These are phyloP conservation scores for Cassiopea xamachana DNA, from an alignment of 30 jellyfish, hydroid and myxozoan genomes.

Conservation along the genomic window DNA sequence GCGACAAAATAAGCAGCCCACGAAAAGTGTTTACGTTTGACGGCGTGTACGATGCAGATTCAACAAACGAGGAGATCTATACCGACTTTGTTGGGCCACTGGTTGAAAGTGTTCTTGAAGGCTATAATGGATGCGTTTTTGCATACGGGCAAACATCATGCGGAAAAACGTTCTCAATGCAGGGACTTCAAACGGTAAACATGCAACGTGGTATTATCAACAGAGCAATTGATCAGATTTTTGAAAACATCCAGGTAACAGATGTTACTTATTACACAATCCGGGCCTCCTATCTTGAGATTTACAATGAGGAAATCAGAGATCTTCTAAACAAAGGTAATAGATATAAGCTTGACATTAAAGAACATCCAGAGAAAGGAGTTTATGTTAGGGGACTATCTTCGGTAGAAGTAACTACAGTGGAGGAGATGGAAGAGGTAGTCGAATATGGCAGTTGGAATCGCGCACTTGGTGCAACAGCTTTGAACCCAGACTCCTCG, in stretches of 20 bases:
- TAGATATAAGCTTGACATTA: slow-evolving; percentile 81
- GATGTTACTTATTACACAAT: slow-evolving; percentile 92
- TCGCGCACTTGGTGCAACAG: slow-evolving; percentile 97
- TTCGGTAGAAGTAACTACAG: slow-evolving; percentile 91
- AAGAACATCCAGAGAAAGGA: slow-evolving; percentile 99
- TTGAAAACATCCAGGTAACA: slow-evolving; percentile 85
- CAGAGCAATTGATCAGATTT: slow-evolving; percentile 95
- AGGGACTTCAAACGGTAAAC: slow-evolving; percentile 80
- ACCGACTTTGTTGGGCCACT: slow-evolving; percentile 90
- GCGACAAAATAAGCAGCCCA: slow-evolving; percentile 78
- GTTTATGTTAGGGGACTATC: slow-evolving; percentile 93
- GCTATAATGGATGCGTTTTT: slow-evolving; percentile 97
- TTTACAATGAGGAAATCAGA: slow-evolving; percentile 94
- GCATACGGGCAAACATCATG: slow-evolving; percentile 99
- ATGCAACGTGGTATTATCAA: slow-evolving; percentile 93
- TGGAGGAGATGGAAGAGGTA: slow-evolving; percentile 99
- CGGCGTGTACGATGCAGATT: slow-evolving; percentile 87
- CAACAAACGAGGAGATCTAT: slow-evolving; percentile 95
- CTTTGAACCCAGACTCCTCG: slow-evolving; percentile 96
- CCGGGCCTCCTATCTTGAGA: slow-evolving; percentile 93
- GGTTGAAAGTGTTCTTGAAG: slow-evolving; percentile 93
- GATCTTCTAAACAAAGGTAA: slow-evolving; percentile 91
- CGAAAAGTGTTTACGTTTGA: slow-evolving; percentile 93
- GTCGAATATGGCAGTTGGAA: slow-evolving; percentile 99
- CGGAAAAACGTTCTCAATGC: slow-evolving; percentile 98